Percentiles rank a stretch among this genome's conserved stretches.
phyloP scores from a whole-genome alignment of 2,888 invertebrate species.

The Hypena proboscidalis region DNA sequence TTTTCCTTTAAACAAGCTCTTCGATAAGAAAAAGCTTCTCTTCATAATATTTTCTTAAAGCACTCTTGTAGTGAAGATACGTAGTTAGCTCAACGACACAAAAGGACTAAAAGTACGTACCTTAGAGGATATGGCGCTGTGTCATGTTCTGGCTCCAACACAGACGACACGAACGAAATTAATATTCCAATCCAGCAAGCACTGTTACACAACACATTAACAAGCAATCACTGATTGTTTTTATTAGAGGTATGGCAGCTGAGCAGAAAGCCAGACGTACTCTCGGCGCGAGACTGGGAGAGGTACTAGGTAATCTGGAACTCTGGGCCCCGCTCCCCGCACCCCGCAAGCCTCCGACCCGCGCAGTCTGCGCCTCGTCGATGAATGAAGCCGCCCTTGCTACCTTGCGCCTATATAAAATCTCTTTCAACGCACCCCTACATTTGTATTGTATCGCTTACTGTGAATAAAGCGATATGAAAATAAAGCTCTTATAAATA shows the following conservation, averaged over 20 bases:
- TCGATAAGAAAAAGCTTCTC: too few relatives aligned
- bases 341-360: constrained; percentile 48
- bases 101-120: constrained; percentile 14
- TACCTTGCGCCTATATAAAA: constrained; percentile 62
- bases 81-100: too few relatives aligned
- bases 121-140: constrained; percentile 24
- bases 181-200: constrained; percentile 11
- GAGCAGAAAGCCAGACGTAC: constrained; percentile 38
- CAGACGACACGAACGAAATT: constrained; percentile 15
- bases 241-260: constrained; percentile 15
- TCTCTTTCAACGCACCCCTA: constrained; percentile 61
- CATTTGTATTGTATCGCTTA: constrained; percentile 69
- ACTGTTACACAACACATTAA: constrained; percentile 26
- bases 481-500: constrained; percentile 71
- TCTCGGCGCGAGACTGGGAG: constrained; percentile 52
- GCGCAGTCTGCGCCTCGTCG: constrained; percentile 74
- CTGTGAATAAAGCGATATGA: constrained; percentile 70
- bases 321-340: constrained; percentile 47
- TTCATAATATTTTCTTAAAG: too few relatives aligned
- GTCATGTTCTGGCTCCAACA: constrained; percentile 22
- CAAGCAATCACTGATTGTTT: constrained; percentile 27
- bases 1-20: too few relatives aligned
- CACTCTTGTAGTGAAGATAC: too few relatives aligned
- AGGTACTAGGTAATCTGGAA: constrained; percentile 69
- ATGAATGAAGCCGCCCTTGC: constrained; percentile 74